Evolutionary conservation across 2,888 invertebrate species (phyloP).

Genomic region (Melanchra persicariae): DNA sequence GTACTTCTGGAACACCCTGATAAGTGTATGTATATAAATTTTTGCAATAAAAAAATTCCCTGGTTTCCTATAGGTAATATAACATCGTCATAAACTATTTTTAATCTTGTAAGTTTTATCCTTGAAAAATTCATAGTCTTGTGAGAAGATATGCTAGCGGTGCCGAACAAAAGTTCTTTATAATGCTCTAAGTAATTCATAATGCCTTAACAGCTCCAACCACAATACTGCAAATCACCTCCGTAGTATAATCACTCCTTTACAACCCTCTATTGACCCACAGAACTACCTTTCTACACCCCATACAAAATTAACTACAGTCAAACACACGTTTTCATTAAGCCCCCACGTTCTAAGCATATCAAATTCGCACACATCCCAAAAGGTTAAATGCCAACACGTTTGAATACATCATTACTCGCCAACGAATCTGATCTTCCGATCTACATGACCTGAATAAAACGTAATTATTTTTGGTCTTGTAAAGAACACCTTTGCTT

Average conservation of each 20-base stretch:
- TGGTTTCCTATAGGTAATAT: no score
- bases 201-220: no score
- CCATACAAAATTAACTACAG: constrained; percentile 2
- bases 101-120: no score
- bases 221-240: neutral
- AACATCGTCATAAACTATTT: no score
- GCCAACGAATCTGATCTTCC: constrained; percentile 15
- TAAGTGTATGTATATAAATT: no score
- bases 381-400: neutral
- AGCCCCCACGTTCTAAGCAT: neutral
- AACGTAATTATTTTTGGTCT: neutral
- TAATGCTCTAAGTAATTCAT: no score
- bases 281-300: neutral
- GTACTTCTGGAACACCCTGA: no score
- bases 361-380: neutral
- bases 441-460: constrained; percentile 26
- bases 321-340: neutral
- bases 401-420: constrained; percentile 31
- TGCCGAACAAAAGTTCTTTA: no score
- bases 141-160: no score
- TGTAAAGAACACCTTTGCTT: neutral
- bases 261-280: neutral
- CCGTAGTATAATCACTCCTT: neutral
- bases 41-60: no score
- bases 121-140: no score